A percentile compares a stretch with the other conserved stretches of the same genome.
Conservation (phyloP, 2,797 vertebrate genomes). For the Bryconaethiops microstoma region DNA sequence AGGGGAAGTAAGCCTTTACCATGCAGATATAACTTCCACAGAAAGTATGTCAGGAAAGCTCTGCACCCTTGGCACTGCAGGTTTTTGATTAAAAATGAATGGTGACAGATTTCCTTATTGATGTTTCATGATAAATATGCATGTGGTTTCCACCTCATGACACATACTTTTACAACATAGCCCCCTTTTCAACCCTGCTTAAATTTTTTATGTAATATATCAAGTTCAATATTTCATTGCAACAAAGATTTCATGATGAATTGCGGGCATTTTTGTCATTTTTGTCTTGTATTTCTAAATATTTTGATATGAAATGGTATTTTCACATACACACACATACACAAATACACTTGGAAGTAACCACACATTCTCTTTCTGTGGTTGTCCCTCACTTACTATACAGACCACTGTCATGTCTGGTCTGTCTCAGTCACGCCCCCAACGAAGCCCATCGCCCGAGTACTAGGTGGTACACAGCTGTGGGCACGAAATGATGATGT, state of each 20-base stretch:
- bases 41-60: constrained; percentile 55
- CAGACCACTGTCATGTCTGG: background rate
- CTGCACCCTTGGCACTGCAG: constrained; percentile 28
- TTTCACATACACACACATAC: background rate
- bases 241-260: constrained; percentile 38
- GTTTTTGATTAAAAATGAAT: constrained; percentile 64
- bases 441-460: too few species aligned
- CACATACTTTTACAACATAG: constrained; percentile 34
- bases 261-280: background rate
- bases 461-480: too few species aligned
- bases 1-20: constrained; percentile 41
- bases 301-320: constrained; percentile 29
- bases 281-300: constrained; percentile 22
- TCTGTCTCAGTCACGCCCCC: too few species aligned
- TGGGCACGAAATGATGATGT: too few species aligned
- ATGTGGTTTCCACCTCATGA: constrained; percentile 46
- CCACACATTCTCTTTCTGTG: background rate
- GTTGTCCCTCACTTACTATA: constrained; percentile 2
- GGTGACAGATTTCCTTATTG: constrained; percentile 59
- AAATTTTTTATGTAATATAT: constrained; percentile 37
- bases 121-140: constrained; percentile 57
- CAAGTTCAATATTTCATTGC: constrained; percentile 45
- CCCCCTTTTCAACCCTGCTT: constrained; percentile 24
- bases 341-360: constrained; percentile 14
- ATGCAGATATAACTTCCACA: constrained; percentile 16